These are phyloP conservation scores for Chelidonichthys spinosus DNA, from an alignment of 2,797 vertebrate species.

Conservation along the genomic window DNA sequence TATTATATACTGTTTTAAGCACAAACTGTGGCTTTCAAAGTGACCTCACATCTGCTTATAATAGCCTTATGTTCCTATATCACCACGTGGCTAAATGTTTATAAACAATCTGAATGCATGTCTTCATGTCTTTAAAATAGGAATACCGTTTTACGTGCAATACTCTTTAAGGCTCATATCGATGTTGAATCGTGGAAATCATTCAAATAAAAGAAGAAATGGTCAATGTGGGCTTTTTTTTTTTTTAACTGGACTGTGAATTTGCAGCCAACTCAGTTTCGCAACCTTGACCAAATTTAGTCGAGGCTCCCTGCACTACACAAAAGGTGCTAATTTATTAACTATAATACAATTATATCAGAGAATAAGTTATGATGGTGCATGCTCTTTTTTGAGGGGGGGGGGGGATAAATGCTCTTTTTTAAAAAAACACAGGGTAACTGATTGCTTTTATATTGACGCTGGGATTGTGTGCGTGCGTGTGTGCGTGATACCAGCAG, in stretches of 20 bases:
- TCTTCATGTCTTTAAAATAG: background rate
- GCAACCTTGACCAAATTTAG: slow-evolving; percentile 32
- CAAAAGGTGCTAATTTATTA: slow-evolving; percentile 38
- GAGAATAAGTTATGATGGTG: slow-evolving; percentile 16
- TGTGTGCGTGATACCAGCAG: slow-evolving; percentile 19
- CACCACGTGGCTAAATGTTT: background rate
- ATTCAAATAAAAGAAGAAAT: slow-evolving; percentile 3
- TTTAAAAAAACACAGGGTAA: slow-evolving; percentile 40
- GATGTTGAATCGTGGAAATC: background rate
- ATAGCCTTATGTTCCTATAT: slow-evolving; percentile 1
- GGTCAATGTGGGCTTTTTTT: slow-evolving; percentile 20
- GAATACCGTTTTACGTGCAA: slow-evolving; percentile 8
- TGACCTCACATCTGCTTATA: background rate
- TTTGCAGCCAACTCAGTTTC: slow-evolving; percentile 20
- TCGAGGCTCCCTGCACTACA: slow-evolving; percentile 15
- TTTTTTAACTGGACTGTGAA: slow-evolving; percentile 27
- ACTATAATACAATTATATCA: slow-evolving; percentile 30
- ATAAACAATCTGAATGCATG: background rate
- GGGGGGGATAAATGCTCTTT: slow-evolving; percentile 25
- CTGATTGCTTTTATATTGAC: slow-evolving; percentile 14
- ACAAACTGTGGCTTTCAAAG: background rate
- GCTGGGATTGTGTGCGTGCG: background rate
- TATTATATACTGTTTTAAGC: background rate
- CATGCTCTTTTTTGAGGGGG: slow-evolving; percentile 31
- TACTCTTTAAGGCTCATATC: background rate